Conservation (phyloP, 1,140 invertebrate genomes). For the Sinella curviseta region DNA sequence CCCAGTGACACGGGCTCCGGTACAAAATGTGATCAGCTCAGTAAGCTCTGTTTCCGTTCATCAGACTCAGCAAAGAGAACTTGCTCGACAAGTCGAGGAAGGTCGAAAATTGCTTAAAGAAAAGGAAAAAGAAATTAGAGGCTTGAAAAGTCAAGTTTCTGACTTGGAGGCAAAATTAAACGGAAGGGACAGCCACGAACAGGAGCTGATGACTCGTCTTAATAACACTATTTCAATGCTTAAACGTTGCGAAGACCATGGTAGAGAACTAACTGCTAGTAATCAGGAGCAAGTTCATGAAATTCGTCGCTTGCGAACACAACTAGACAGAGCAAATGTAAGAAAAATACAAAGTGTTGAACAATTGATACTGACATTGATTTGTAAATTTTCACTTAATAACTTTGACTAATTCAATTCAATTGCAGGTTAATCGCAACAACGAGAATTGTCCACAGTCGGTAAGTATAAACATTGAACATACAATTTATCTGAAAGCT, state of each 20-base stretch:
- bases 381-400: not conserved
- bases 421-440: too few relatives aligned
- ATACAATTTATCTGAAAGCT: too few relatives aligned
- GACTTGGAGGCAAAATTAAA: not conserved
- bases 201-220: not conserved
- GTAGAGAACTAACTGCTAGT: not conserved
- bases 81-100: not conserved
- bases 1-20: not conserved
- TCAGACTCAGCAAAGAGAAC: not conserved
- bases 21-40: not conserved
- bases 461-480: too few relatives aligned
- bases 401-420: too few relatives aligned
- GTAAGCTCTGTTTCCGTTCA: conserved; percentile 4
- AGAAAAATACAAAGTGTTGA: not conserved
- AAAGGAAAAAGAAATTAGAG: conserved; percentile 9
- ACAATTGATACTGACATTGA: not conserved
- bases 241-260: not conserved
- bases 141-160: not conserved
- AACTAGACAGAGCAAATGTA: not conserved
- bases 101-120: not conserved
- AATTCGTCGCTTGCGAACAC: not conserved
- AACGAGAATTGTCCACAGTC: too few relatives aligned
- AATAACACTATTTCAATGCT: not conserved
- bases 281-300: not conserved
- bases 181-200: not conserved